These are phyloP conservation scores for Atta colombica DNA, from an alignment of 1,140 invertebrate genomes.

Conservation along the genomic window DNA sequence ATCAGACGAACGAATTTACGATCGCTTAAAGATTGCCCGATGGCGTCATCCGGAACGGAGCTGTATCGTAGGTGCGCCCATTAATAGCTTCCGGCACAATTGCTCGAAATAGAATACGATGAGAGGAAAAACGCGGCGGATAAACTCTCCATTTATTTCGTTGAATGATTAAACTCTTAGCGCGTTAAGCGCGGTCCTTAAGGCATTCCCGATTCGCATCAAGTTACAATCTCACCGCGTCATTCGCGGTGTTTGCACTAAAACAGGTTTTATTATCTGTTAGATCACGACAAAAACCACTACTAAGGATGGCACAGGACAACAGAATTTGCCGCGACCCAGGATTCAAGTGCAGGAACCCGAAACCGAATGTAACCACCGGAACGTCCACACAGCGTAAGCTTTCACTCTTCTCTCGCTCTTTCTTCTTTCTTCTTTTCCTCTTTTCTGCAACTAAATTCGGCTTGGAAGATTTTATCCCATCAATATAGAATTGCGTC, in stretches of 20 bases:
- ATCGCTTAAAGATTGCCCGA: conserved; percentile 50
- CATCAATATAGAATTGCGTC: background rate
- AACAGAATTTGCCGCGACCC: conserved; percentile 40
- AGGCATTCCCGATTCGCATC: background rate
- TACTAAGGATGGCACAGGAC: conserved; percentile 48
- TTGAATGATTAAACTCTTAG: background rate
- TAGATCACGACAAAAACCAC: conserved; percentile 59
- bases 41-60: conserved; percentile 67
- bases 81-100: conserved; percentile 62
- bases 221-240: background rate
- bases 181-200: background rate
- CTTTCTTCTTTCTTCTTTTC: conserved; percentile 8
- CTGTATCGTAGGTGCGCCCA: conserved; percentile 65
- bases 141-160: conserved; percentile 20
- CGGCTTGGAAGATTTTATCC: background rate
- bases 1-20: conserved; percentile 23
- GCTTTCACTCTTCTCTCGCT: conserved; percentile 62
- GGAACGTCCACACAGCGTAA: conserved; percentile 65
- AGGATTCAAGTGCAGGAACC: conserved; percentile 68
- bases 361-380: conserved; percentile 56
- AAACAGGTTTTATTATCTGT: conserved; percentile 38
- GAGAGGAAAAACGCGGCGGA: background rate
- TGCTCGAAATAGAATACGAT: conserved; percentile 40
- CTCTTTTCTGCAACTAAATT: background rate
- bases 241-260: background rate